phyloP scores from a whole-genome alignment of 2,888 invertebrate genomes.

The Listrodromus nycthemerus region DNA sequence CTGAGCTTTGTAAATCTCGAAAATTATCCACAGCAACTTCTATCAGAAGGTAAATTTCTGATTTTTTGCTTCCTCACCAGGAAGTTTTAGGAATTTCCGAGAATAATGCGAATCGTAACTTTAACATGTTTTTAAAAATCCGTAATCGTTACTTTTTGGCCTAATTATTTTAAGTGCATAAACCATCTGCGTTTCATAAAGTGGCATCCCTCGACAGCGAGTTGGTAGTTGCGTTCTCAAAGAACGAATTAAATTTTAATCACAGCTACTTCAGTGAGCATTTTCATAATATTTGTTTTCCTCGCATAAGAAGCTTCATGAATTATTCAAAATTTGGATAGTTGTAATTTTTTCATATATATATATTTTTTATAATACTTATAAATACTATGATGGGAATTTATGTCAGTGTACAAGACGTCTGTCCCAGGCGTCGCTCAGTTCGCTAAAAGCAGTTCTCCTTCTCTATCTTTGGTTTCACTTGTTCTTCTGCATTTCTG shows the following conservation, averaged over 20 bases:
- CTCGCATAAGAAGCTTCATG: neutral
- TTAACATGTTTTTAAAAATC: neutral
- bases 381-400: neutral
- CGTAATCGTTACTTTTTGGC: neutral
- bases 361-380: neutral
- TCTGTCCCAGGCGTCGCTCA: neutral
- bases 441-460: slow-evolving; percentile 52
- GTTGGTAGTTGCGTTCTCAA: neutral
- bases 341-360: neutral
- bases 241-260: too few species aligned
- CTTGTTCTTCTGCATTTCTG: slow-evolving; percentile 17
- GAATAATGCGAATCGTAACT: too few species aligned
- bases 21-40: too few species aligned
- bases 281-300: neutral
- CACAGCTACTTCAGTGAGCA: neutral
- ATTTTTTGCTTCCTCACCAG: too few species aligned
- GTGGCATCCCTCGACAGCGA: neutral
- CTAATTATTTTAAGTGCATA: neutral
- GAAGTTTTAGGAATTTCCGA: too few species aligned
- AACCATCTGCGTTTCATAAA: neutral
- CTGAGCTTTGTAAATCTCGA: too few species aligned
- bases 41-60: too few species aligned
- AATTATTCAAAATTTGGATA: neutral
- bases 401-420: neutral
- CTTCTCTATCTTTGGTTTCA: slow-evolving; percentile 33